A percentile compares a stretch with the other conserved stretches of the same genome.
These are phyloP conservation scores for Lepidostoma basale DNA, from an alignment of 1,140 invertebrate species.

Conservation along the genomic window DNA sequence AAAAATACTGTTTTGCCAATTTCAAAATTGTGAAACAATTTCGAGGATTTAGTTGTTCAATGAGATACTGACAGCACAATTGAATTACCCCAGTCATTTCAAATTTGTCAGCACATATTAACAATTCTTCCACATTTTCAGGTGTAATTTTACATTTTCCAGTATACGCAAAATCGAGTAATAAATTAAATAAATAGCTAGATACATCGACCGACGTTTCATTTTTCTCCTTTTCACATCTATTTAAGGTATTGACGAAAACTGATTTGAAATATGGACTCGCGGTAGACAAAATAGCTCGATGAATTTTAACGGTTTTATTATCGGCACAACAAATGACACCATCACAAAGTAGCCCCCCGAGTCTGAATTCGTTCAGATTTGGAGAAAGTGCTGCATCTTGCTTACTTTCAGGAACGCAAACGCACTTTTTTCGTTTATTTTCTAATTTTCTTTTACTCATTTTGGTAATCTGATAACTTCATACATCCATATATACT, in stretches of 20 bases:
- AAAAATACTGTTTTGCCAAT: constrained; percentile 77
- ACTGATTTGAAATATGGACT: constrained; percentile 86
- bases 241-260: constrained; percentile 76
- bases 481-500: neutral
- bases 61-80: constrained; percentile 77
- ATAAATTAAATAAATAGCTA: constrained; percentile 71
- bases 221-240: constrained; percentile 69
- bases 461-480: constrained; percentile 21
- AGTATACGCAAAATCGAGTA: constrained; percentile 84
- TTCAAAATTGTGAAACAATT: constrained; percentile 84
- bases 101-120: constrained; percentile 80
- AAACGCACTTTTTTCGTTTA: constrained; percentile 58
- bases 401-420: constrained; percentile 56
- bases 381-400: constrained; percentile 4
- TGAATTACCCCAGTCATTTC: constrained; percentile 77
- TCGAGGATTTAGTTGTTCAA: constrained; percentile 65
- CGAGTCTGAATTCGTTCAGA: constrained; percentile 22
- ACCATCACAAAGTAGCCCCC: constrained; percentile 73
- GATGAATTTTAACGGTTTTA: constrained; percentile 76
- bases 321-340: constrained; percentile 79
- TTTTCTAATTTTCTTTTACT: constrained; percentile 53
- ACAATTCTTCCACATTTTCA: constrained; percentile 77
- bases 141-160: constrained; percentile 71
- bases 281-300: constrained; percentile 82
- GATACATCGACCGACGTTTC: constrained; percentile 77